phyloP scores from a whole-genome alignment of 92 coral and sea anemone genomes.

The Porites divaricata region DNA sequence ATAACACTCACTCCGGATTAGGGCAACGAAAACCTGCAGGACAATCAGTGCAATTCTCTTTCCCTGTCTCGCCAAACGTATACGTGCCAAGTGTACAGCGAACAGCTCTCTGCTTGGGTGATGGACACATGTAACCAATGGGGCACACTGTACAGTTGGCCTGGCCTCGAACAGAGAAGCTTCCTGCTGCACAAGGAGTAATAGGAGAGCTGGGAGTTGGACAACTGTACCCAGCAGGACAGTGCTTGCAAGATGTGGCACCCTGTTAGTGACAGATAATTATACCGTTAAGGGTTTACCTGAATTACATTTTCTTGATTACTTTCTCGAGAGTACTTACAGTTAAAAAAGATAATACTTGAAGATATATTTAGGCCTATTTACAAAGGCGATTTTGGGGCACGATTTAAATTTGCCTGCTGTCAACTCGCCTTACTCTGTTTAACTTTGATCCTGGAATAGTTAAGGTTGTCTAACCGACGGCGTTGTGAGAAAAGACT shows the following conservation, averaged over 20 bases:
- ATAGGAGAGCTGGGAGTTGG: constrained; percentile 76
- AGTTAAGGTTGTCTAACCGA: too few relatives aligned
- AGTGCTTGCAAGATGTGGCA: constrained; percentile 83
- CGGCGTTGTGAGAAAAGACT: too few relatives aligned
- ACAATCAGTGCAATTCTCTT: constrained; percentile 83
- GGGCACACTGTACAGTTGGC: constrained; percentile 96
- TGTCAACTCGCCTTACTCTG: too few relatives aligned
- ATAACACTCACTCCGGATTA: constrained; percentile 87
- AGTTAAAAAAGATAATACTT: too few relatives aligned
- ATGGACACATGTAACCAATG: constrained; percentile 91
- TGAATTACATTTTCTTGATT: too few relatives aligned
- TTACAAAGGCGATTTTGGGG: too few relatives aligned
- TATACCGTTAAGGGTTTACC: too few relatives aligned
- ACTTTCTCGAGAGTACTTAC: background rate
- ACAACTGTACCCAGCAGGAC: constrained; percentile 96
- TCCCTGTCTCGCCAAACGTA: constrained; percentile 74
- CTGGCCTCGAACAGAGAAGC: constrained; percentile 78
- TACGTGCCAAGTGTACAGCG: constrained; percentile 90
- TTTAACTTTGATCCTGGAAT: too few relatives aligned
- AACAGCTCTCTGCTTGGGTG: constrained; percentile 73
- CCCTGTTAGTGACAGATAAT: constrained; percentile 49
- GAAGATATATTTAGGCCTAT: too few relatives aligned
- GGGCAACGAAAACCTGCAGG: constrained; percentile 87
- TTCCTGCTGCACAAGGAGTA: constrained; percentile 68
- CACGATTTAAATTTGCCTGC: too few relatives aligned